phyloP scores from a whole-genome alignment of 2,113 vertebrate genomes.

The Leptodactylus fuscus region DNA sequence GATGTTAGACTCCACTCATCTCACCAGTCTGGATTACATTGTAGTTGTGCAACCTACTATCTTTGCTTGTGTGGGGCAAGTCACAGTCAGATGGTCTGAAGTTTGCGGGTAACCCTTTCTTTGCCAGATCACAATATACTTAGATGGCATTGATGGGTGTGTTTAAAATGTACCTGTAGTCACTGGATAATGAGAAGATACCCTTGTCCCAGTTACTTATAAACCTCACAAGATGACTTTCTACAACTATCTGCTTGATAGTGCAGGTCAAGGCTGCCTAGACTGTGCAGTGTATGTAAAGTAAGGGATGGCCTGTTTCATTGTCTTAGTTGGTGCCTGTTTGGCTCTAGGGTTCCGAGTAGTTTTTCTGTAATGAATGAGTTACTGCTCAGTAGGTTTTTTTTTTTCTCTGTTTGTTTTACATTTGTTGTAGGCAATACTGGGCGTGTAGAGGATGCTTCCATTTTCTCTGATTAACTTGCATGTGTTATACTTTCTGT shows the following conservation, averaged over 20 bases:
- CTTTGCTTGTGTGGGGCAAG: constrained; percentile 15
- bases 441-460: constrained; percentile 24
- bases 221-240: not conserved
- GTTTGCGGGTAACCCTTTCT: constrained; percentile 6
- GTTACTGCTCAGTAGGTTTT: constrained; percentile 3
- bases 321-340: constrained; percentile 26
- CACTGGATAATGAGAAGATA: not conserved
- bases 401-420: constrained; percentile 40
- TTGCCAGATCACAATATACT: not conserved
- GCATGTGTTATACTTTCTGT: not conserved
- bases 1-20: not conserved
- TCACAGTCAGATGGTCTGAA: constrained; percentile 28
- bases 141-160: not conserved
- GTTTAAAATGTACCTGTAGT: not conserved
- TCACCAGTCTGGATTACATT: constrained; percentile 48
- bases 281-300: not conserved
- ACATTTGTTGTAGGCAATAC: constrained; percentile 30
- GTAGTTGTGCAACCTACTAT: constrained; percentile 44
- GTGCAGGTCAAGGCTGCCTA: not conserved
- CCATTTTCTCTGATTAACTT: constrained; percentile 35
- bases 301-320: constrained; percentile 4
- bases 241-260: not conserved
- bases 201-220: not conserved
- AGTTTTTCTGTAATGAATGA: constrained; percentile 26
- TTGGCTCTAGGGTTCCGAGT: not conserved